Percentiles rank a stretch among this genome's conserved stretches.
These are phyloP conservation scores for Tetragonula clypearis DNA, from an alignment of 1,140 invertebrate species.

Conservation along the genomic window DNA sequence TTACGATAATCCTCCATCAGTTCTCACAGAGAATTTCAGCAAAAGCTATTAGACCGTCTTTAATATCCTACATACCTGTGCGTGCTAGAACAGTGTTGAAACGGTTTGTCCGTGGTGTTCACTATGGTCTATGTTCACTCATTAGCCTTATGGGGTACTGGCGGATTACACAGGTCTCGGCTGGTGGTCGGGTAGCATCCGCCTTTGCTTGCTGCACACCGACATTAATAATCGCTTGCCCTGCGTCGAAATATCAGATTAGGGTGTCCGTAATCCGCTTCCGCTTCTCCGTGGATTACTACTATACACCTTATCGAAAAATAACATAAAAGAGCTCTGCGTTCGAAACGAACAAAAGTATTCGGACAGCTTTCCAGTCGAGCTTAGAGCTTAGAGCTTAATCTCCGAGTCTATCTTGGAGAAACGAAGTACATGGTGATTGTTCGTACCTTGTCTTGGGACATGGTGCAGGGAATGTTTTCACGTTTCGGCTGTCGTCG, in stretches of 20 bases:
- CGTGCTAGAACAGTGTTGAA: background rate
- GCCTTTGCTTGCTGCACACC: conserved; percentile 54
- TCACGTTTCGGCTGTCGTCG: background rate
- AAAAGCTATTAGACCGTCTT: conserved; percentile 9
- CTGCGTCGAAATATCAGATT: conserved; percentile 64
- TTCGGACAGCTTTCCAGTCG: background rate
- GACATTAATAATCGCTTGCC: conserved; percentile 66
- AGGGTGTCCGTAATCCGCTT: conserved; percentile 27
- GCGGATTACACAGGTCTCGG: conserved; percentile 57
- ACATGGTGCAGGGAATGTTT: background rate
- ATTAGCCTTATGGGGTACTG: conserved; percentile 66
- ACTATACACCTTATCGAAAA: conserved; percentile 25
- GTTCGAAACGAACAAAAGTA: conserved; percentile 22
- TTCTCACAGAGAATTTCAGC: background rate
- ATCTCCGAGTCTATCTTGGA: conserved; percentile 61
- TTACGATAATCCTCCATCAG: background rate
- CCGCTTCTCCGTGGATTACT: conserved; percentile 52
- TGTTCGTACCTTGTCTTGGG: background rate
- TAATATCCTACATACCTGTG: conserved; percentile 46
- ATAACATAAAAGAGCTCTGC: conserved; percentile 12
- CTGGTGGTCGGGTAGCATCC: conserved; percentile 54
- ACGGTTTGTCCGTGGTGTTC: conserved; percentile 30
- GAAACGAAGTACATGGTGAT: background rate
- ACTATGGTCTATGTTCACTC: conserved; percentile 56
- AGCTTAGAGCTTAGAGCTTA: conserved; percentile 2